These are phyloP conservation scores for Lethocerus indicus DNA, from an alignment of 1,140 invertebrate species.

Conservation along the genomic window DNA sequence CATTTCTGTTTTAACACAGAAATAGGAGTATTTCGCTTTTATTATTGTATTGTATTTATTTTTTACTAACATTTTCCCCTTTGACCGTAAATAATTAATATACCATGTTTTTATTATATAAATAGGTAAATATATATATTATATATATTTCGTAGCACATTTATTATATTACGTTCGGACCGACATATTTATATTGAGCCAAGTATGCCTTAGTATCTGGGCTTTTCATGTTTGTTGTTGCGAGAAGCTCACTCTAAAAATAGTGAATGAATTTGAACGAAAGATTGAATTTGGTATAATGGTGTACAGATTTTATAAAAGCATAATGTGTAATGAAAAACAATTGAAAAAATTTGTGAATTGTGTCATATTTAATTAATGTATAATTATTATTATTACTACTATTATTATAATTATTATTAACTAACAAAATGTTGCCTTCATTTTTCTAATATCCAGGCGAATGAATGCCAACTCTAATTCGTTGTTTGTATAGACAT, in stretches of 20 bases:
- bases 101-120: conserved; percentile 1
- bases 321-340: no score
- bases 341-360: conserved; percentile 2
- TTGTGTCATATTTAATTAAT: conserved; percentile 12
- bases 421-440: no score
- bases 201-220: conserved; percentile 11
- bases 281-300: conserved; percentile 2
- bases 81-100: neutral
- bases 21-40: conserved; percentile 1
- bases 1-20: neutral
- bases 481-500: no score
- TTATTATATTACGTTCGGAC: conserved; percentile 1
- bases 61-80: neutral
- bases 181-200: conserved; percentile 3
- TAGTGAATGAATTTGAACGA: conserved; percentile 2
- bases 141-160: neutral
- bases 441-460: no score
- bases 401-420: no score
- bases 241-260: neutral
- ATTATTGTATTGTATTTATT: conserved; percentile 1
- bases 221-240: conserved; percentile 12
- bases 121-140: neutral
- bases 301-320: conserved; percentile 13
- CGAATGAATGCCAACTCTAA: no score
- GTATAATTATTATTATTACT: conserved; percentile 6